Conservation (phyloP, 2,113 vertebrate genomes). For the Rhadina sibilatrix region DNA sequence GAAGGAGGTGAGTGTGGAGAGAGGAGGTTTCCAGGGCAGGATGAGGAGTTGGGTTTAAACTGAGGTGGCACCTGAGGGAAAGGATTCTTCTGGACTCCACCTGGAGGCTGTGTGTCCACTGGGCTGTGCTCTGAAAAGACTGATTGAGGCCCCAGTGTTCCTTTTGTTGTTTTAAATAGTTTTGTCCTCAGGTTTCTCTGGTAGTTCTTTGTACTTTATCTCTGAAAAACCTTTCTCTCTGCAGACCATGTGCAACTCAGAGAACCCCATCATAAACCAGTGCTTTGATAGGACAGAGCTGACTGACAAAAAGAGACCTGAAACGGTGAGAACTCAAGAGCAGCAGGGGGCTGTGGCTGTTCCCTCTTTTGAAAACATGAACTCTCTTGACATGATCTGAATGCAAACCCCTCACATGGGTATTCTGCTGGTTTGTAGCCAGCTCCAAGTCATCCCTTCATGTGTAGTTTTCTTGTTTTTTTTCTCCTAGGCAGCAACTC, state of each 20-base stretch:
- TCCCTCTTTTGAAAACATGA: neutral
- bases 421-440: neutral
- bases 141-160: neutral
- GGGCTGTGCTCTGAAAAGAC: neutral
- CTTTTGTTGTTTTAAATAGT: neutral
- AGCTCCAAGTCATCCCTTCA: neutral
- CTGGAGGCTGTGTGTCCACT: neutral
- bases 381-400: neutral
- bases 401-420: neutral
- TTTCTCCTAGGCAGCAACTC: constrained; percentile 86
- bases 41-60: neutral
- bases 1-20: constrained; percentile 85
- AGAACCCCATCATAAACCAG: constrained; percentile 91
- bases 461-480: neutral
- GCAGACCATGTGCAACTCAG: constrained; percentile 92
- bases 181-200: neutral
- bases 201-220: neutral
- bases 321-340: constrained; percentile 82
- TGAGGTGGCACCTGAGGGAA: neutral
- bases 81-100: neutral
- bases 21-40: neutral
- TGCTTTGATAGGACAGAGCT: constrained; percentile 91
- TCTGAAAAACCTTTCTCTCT: neutral
- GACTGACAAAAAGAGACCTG: constrained; percentile 94
- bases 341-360: neutral